A percentile compares a stretch with the other conserved stretches of the same genome.
Conservation (phyloP, 2,113 vertebrate species). For the Tachycineta bicolor region DNA sequence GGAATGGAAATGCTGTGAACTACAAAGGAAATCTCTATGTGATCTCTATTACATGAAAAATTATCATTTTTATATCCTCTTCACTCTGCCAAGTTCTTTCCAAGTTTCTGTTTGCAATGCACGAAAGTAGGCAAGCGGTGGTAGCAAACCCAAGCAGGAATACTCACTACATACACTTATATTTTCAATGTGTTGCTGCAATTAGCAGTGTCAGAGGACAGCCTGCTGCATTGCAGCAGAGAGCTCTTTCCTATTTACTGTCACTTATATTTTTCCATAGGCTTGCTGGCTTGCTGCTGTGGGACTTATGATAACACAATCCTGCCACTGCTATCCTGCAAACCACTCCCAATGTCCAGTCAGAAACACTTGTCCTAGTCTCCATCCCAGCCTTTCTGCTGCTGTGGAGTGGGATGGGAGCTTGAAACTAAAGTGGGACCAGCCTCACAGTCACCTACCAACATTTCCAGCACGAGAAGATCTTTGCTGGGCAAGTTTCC, state of each 20-base stretch:
- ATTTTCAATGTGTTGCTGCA: slow-evolving; percentile 38
- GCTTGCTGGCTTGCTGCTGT: neutral
- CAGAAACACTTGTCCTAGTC: neutral
- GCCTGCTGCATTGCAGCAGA: slow-evolving; percentile 38
- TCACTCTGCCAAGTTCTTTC: slow-evolving; percentile 36
- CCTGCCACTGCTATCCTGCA: neutral
- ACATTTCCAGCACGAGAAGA: neutral
- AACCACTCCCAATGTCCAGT: neutral
- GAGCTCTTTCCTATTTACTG: neutral
- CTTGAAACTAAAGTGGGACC: neutral
- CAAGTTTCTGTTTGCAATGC: slow-evolving; percentile 55
- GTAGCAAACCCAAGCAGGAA: slow-evolving; percentile 46
- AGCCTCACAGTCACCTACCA: neutral
- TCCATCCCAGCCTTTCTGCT: neutral
- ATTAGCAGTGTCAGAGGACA: slow-evolving; percentile 58
- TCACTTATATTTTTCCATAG: neutral
- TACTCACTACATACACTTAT: neutral
- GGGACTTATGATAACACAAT: neutral
- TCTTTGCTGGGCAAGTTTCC: neutral
- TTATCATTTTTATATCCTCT: slow-evolving; percentile 61
- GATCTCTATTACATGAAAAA: slow-evolving; percentile 64
- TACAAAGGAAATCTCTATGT: slow-evolving; percentile 64
- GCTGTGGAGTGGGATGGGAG: neutral
- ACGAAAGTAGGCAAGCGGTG: slow-evolving; percentile 51
- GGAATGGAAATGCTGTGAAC: slow-evolving; percentile 54